Percentiles rank a stretch among this genome's conserved stretches.
These are phyloP conservation scores for Thinocorus orbignyianus DNA, from an alignment of 2,113 vertebrate species.

Conservation along the genomic window DNA sequence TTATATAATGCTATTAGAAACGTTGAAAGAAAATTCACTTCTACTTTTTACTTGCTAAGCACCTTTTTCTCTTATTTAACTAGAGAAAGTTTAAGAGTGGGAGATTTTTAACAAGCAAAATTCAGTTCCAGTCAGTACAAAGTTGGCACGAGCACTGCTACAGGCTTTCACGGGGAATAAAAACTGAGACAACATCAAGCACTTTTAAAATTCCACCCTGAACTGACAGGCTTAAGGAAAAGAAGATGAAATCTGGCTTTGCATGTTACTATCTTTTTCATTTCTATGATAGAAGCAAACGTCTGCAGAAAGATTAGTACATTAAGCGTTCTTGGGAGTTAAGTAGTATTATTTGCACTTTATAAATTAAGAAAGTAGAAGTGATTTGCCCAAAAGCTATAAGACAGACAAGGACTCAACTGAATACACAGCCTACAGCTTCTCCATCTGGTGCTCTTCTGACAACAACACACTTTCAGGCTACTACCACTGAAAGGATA, in stretches of 20 bases:
- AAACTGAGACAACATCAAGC: not conserved
- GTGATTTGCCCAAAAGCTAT: not conserved
- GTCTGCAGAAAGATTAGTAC: not conserved
- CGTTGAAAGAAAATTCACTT: not conserved
- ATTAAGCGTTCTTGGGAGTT: not conserved
- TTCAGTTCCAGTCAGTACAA: not conserved
- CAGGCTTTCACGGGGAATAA: not conserved
- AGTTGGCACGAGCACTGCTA: not conserved
- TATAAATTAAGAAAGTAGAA: not conserved
- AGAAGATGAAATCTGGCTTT: not conserved
- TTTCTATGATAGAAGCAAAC: not conserved
- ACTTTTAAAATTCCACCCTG: not conserved
- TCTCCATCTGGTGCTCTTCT: conserved; percentile 7
- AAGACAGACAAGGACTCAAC: not conserved
- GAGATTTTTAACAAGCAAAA: not conserved
- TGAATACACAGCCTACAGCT: not conserved
- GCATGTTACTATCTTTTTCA: not conserved
- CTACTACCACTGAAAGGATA: not conserved
- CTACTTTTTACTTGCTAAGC: not conserved
- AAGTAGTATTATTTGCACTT: not conserved
- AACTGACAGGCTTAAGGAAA: not conserved
- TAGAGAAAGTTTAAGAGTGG: not conserved
- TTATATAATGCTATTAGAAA: not conserved
- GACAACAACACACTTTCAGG: not conserved
- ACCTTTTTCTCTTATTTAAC: not conserved